Evolutionary conservation across 1,140 invertebrate genomes (phyloP).

Genomic region (Polypedilum vanderplanki): DNA sequence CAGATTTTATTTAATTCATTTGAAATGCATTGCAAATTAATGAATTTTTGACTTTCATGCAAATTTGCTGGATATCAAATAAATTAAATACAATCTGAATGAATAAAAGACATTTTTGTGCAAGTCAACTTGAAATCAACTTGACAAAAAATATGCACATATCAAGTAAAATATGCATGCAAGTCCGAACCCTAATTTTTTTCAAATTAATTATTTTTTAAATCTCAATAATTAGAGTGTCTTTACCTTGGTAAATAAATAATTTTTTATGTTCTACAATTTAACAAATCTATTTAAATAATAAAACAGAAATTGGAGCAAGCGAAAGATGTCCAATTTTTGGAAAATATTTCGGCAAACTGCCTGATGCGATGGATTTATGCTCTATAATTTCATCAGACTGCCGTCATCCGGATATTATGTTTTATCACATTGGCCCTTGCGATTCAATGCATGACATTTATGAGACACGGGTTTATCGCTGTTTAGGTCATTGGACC

Average conservation of each 20-base stretch:
- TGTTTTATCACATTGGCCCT: constrained; percentile 12
- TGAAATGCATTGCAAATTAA: too few relatives aligned
- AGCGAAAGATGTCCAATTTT: not conserved
- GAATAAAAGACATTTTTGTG: too few relatives aligned
- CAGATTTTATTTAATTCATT: too few relatives aligned
- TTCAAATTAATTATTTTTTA: too few relatives aligned
- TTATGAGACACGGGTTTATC: constrained; percentile 21
- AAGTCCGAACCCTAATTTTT: too few relatives aligned
- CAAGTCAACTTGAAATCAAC: too few relatives aligned
- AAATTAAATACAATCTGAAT: too few relatives aligned
- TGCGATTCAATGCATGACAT: not conserved
- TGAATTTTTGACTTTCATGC: too few relatives aligned
- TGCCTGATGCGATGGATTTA: not conserved
- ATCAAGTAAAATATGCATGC: too few relatives aligned
- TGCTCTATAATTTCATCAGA: not conserved
- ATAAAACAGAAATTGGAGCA: not conserved
- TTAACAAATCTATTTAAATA: not conserved
- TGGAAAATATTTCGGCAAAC: constrained; percentile 10
- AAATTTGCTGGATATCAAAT: too few relatives aligned
- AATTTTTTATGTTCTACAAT: not conserved
- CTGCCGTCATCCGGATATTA: not conserved
- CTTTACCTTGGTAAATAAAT: not conserved
- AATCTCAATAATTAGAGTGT: too few relatives aligned
- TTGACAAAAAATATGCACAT: too few relatives aligned
- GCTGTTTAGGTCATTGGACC: constrained; percentile 1